Conservation (phyloP, 2,888 invertebrate species). For the Orthosia cruda region DNA sequence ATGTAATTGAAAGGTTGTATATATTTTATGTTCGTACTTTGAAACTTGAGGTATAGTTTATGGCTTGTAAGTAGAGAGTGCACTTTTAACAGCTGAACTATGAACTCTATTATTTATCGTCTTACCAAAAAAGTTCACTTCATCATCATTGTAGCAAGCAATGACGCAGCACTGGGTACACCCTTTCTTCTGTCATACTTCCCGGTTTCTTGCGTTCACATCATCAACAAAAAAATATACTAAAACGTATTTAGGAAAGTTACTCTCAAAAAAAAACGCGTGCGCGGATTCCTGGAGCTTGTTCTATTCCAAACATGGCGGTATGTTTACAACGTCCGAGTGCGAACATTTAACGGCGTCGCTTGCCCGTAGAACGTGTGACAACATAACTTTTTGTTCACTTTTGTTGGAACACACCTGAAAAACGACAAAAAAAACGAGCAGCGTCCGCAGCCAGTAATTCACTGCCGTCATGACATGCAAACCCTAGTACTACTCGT, state of each 20-base stretch:
- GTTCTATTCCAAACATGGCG: constrained; percentile 79
- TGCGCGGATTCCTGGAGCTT: constrained; percentile 58
- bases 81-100: not conserved
- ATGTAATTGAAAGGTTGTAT: constrained; percentile 39
- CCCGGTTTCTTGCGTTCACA: too few species aligned
- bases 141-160: too few species aligned
- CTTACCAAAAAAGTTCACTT: not conserved
- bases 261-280: constrained; percentile 11
- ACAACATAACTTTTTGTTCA: constrained; percentile 83
- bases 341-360: constrained; percentile 82
- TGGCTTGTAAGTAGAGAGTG: not conserved
- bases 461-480: constrained; percentile 87
- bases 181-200: too few species aligned
- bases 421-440: constrained; percentile 76
- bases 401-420: constrained; percentile 84
- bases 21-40: constrained; percentile 1
- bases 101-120: not conserved
- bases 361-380: constrained; percentile 77
- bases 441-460: constrained; percentile 77
- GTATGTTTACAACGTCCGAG: constrained; percentile 82
- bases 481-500: constrained; percentile 79
- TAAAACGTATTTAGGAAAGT: not conserved
- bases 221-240: too few species aligned
- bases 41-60: not conserved
- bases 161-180: too few species aligned